These are phyloP conservation scores for Escarpia spicata DNA, from an alignment of 2,888 invertebrate genomes.

Conservation along the genomic window DNA sequence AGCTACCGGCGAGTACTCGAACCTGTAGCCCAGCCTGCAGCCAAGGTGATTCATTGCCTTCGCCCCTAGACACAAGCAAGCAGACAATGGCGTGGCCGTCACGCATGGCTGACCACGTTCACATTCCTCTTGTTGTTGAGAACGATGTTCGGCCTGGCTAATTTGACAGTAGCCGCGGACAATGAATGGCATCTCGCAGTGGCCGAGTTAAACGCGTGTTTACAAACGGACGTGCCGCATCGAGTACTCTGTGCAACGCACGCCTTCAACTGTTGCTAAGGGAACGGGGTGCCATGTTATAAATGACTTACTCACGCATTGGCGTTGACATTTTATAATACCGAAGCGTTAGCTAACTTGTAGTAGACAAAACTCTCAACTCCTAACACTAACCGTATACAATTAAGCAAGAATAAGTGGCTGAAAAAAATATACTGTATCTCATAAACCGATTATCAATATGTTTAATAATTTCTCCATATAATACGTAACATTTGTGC, in stretches of 20 bases:
- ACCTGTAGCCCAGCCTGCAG: not conserved
- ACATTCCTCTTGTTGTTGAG: not conserved
- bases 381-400: too few relatives aligned
- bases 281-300: not conserved
- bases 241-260: not conserved
- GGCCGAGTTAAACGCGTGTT: not conserved
- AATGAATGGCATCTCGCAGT: not conserved
- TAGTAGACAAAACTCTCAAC: too few relatives aligned
- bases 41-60: not conserved
- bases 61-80: not conserved
- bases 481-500: too few relatives aligned
- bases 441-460: not conserved
- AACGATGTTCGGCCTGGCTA: not conserved
- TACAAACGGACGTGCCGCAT: not conserved
- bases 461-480: too few relatives aligned
- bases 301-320: not conserved
- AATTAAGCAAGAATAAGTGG: not conserved
- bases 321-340: not conserved
- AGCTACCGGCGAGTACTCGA: not conserved
- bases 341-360: too few relatives aligned
- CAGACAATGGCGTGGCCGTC: constrained; percentile 1
- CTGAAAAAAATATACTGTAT: not conserved
- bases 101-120: not conserved
- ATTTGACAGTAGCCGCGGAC: not conserved
- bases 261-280: not conserved